Conservation (phyloP, 2,113 vertebrate genomes). For the Oenanthe oenanthe region DNA sequence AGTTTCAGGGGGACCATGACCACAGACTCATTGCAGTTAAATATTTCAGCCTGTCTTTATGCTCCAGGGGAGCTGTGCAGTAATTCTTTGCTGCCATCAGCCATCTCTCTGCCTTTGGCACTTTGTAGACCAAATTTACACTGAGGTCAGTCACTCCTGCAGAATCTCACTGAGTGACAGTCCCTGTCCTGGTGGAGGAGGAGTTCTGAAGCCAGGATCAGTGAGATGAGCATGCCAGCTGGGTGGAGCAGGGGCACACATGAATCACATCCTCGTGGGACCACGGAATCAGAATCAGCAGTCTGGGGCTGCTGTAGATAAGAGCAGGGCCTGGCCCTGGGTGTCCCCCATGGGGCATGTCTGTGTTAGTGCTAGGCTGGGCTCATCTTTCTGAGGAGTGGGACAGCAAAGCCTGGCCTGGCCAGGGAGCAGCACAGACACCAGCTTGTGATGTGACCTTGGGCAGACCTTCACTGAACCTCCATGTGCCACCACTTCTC, state of each 20-base stretch:
- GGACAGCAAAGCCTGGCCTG: background rate
- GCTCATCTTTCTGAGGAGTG: background rate
- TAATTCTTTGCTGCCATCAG: background rate
- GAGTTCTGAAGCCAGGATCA: background rate
- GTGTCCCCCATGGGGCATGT: background rate
- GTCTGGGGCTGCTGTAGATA: conserved; percentile 31
- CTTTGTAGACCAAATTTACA: background rate
- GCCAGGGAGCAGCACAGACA: background rate
- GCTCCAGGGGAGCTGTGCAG: background rate
- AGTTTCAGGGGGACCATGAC: background rate
- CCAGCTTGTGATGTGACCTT: background rate
- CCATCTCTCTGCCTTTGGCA: background rate
- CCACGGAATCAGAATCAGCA: conserved; percentile 20
- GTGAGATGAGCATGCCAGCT: conserved; percentile 10
- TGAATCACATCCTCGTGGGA: conserved; percentile 67
- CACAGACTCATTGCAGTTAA: background rate
- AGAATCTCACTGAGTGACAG: background rate
- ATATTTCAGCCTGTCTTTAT: background rate
- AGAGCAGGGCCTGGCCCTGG: background rate
- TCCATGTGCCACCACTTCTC: accelerated
- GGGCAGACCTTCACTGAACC: background rate
- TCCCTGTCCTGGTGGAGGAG: background rate
- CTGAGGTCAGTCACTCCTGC: background rate
- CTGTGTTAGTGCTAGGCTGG: background rate
- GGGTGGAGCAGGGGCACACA: conserved; percentile 45